Conservation (phyloP, 2,888 invertebrate genomes). For the Pteria penguin region DNA sequence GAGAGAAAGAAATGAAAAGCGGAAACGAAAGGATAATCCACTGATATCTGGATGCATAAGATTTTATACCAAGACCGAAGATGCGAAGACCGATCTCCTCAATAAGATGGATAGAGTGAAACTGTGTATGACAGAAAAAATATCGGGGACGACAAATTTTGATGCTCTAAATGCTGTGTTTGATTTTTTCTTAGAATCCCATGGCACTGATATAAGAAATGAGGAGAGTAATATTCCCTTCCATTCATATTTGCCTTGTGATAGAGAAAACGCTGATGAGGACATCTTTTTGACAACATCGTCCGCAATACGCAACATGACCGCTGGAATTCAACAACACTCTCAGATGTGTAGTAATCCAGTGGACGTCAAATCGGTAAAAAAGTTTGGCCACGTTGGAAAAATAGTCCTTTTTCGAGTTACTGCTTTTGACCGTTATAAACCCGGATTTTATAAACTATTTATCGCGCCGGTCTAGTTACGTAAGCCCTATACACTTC, state of each 20-base stretch:
- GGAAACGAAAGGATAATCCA: slow-evolving; percentile 3
- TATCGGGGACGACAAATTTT: background rate
- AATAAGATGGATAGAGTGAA: slow-evolving; percentile 10
- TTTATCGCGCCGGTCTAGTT: too few species aligned
- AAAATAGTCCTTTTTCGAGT: too few species aligned
- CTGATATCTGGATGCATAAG: background rate
- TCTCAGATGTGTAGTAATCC: background rate
- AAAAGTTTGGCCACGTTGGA: slow-evolving; percentile 15
- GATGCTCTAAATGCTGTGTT: slow-evolving; percentile 3
- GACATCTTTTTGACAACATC: background rate
- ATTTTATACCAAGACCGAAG: slow-evolving; percentile 1
- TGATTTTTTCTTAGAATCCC: background rate
- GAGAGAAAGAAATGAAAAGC: slow-evolving; percentile 15
- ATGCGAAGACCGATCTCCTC: background rate
- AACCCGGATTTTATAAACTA: too few species aligned
- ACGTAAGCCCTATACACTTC: too few species aligned
- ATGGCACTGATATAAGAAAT: background rate
- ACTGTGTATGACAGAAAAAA: background rate
- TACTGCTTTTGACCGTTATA: too few species aligned
- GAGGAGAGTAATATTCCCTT: background rate
- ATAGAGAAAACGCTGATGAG: slow-evolving; percentile 1
- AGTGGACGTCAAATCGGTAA: slow-evolving; percentile 6
- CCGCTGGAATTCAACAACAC: slow-evolving; percentile 1
- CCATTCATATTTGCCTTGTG: background rate
- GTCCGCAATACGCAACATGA: slow-evolving; percentile 7